These are phyloP conservation scores for Panthera leo DNA, from an alignment of 2,113 vertebrate species.

Conservation along the genomic window DNA sequence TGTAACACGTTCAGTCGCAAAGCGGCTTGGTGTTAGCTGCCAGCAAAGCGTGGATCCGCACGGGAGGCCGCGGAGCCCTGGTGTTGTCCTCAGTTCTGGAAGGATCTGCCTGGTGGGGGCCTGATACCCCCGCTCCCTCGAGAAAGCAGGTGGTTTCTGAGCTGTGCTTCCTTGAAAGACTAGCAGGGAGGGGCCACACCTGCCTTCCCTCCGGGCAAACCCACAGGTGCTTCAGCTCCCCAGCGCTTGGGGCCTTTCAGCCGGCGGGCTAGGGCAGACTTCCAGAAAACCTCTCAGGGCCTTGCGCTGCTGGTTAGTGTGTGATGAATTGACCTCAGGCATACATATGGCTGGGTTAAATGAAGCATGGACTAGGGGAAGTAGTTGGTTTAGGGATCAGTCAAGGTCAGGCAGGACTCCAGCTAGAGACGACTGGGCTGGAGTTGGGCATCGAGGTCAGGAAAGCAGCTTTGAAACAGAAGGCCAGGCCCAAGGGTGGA, in stretches of 20 bases:
- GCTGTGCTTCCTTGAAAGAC: background rate
- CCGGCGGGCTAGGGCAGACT: too few relatives aligned
- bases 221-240: background rate
- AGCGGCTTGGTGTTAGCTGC: accelerated
- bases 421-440: accelerated
- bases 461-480: background rate
- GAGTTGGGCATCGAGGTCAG: background rate
- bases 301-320: accelerated
- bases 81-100: accelerated
- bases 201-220: background rate
- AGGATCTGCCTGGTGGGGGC: background rate
- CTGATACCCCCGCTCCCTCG: background rate
- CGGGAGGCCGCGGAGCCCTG: accelerated
- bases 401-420: background rate
- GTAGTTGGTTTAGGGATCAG: background rate
- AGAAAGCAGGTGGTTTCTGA: background rate
- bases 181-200: accelerated
- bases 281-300: background rate
- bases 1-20: accelerated
- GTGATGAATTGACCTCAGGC: background rate
- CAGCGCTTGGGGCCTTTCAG: accelerated
- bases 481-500: accelerated
- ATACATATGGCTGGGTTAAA: background rate
- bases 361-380: background rate
- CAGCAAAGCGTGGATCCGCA: background rate